Percentiles rank a stretch among this genome's conserved stretches.
Evolutionary conservation across 2,888 invertebrate genomes (phyloP).

Genomic region (Dione juno): DNA sequence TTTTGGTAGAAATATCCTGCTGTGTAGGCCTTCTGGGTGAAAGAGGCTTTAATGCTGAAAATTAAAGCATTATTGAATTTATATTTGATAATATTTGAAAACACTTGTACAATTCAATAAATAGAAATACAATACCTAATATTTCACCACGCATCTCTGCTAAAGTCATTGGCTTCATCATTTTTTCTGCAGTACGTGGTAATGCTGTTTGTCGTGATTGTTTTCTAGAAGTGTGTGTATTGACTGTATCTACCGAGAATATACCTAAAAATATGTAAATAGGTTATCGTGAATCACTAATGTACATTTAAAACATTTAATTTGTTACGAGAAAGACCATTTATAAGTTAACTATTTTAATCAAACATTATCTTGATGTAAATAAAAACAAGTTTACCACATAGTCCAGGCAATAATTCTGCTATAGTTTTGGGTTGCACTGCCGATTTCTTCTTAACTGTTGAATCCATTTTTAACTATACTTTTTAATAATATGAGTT

Average conservation of each 20-base stretch:
- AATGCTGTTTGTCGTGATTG: slow-evolving; percentile 55
- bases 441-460: slow-evolving; percentile 50
- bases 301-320: background rate
- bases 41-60: slow-evolving; percentile 60
- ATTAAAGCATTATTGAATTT: background rate
- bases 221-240: slow-evolving; percentile 60
- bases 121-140: slow-evolving; percentile 51
- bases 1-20: slow-evolving; percentile 54
- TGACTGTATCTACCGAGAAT: slow-evolving; percentile 59
- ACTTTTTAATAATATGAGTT: slow-evolving; percentile 18
- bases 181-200: slow-evolving; percentile 60
- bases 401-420: slow-evolving; percentile 65
- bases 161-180: slow-evolving; percentile 62
- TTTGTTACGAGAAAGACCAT: background rate
- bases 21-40: slow-evolving; percentile 54
- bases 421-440: slow-evolving; percentile 62
- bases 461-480: slow-evolving; percentile 59
- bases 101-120: too few species aligned
- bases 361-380: background rate
- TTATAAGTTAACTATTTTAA: background rate
- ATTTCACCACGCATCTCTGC: slow-evolving; percentile 66
- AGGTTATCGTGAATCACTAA: background rate
- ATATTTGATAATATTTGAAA: background rate
- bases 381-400: slow-evolving; percentile 53
- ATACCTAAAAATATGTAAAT: slow-evolving; percentile 54